These are phyloP conservation scores for Deroplatys truncata DNA, from an alignment of 2,888 invertebrate genomes.

Conservation along the genomic window DNA sequence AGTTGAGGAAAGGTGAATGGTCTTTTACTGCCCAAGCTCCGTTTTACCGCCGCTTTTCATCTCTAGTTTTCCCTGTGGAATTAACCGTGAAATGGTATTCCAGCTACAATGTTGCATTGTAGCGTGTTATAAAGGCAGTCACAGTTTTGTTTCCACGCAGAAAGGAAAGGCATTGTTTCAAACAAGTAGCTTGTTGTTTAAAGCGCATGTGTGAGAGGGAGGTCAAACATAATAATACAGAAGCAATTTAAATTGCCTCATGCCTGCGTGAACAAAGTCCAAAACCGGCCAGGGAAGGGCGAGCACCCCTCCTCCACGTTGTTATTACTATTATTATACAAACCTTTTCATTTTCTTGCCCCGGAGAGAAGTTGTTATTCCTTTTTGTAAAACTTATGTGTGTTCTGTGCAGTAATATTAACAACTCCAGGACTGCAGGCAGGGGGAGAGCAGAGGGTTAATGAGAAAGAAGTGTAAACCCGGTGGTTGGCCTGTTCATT, in stretches of 20 bases:
- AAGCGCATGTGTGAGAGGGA: background rate
- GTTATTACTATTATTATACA: background rate
- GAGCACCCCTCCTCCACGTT: background rate
- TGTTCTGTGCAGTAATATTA: background rate
- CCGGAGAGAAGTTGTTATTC: background rate
- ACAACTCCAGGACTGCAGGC: background rate
- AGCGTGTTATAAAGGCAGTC: background rate
- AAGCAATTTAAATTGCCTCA: constrained; percentile 19
- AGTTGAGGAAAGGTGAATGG: background rate
- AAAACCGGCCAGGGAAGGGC: background rate
- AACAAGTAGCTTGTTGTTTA: background rate
- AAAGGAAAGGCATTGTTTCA: background rate
- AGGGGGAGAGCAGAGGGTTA: background rate
- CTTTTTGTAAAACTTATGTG: background rate
- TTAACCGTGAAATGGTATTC: background rate
- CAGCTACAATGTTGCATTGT: background rate
- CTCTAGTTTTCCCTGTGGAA: background rate
- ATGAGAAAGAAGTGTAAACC: constrained; percentile 15
- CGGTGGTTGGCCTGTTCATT: constrained; percentile 5
- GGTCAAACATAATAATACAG: background rate
- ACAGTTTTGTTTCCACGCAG: background rate
- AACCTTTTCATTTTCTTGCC: constrained; percentile 11
- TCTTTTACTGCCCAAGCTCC: background rate
- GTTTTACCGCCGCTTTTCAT: background rate
- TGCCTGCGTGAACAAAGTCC: constrained; percentile 14